Evolutionary conservation across 2,113 vertebrate genomes (phyloP).

Genomic region (Rutilus rutilus): DNA sequence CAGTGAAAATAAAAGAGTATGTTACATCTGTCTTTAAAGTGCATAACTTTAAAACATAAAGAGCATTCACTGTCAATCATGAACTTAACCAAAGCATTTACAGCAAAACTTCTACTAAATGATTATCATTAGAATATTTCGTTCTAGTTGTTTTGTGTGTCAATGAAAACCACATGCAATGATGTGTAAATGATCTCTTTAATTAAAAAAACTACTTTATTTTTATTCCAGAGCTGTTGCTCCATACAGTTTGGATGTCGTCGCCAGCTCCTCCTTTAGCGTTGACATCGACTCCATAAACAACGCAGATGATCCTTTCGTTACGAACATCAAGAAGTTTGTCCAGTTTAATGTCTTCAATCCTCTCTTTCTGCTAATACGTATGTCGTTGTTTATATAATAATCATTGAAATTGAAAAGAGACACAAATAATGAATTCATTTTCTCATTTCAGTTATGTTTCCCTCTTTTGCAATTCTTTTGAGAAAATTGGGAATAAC

Average conservation of each 20-base stretch:
- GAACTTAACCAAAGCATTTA: not conserved
- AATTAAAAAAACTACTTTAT: not conserved
- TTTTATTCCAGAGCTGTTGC: slow-evolving; percentile 64
- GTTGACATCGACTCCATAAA: slow-evolving; percentile 79
- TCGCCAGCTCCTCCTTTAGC: slow-evolving; percentile 80
- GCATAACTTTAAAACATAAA: not conserved
- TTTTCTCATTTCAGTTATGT: slow-evolving; percentile 69
- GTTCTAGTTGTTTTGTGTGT: too few species aligned
- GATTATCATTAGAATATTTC: too few species aligned
- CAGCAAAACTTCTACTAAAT: not conserved
- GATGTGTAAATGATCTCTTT: not conserved
- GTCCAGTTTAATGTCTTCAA: slow-evolving; percentile 71
- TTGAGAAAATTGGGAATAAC: slow-evolving; percentile 74
- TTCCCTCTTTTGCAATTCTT: slow-evolving; percentile 70
- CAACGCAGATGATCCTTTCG: slow-evolving; percentile 77
- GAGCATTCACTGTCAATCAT: not conserved
- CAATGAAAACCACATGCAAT: too few species aligned
- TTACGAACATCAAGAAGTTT: slow-evolving; percentile 78
- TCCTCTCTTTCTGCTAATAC: slow-evolving; percentile 66
- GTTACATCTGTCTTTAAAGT: not conserved
- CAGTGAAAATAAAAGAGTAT: slow-evolving; percentile 69
- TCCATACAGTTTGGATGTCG: slow-evolving; percentile 78
- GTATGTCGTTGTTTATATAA: slow-evolving; percentile 60
- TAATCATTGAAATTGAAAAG: not conserved
- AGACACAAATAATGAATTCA: not conserved